These are phyloP conservation scores for Hydriomena furcata DNA, from an alignment of 2,888 invertebrate genomes.

Conservation along the genomic window DNA sequence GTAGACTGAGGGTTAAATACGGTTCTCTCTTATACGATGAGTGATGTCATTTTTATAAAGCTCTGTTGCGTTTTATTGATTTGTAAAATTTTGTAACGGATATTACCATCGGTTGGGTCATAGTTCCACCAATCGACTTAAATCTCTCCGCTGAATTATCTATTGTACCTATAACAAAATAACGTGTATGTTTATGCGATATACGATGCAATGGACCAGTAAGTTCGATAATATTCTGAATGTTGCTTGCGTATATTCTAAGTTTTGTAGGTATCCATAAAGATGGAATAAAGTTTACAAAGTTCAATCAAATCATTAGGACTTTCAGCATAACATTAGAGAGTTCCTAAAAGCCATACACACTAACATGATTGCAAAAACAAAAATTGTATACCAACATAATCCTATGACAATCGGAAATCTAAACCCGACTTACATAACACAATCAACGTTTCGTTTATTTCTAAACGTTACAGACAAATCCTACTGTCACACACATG, in stretches of 20 bases:
- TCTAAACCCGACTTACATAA: conserved; percentile 69
- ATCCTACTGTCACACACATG: conserved; percentile 74
- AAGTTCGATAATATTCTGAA: too few relatives aligned
- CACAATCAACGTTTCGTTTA: conserved; percentile 77
- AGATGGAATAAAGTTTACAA: too few relatives aligned
- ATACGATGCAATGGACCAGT: too few relatives aligned
- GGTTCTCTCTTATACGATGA: conserved; percentile 40
- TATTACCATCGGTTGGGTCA: conserved; percentile 2
- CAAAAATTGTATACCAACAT: conserved; percentile 22
- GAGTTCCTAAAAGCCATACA: too few relatives aligned
- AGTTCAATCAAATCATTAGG: background rate
- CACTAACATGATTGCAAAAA: conserved; percentile 23
- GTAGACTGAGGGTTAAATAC: conserved; percentile 41
- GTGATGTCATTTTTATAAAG: conserved; percentile 28
- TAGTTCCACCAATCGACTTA: background rate
- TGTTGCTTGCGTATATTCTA: too few relatives aligned
- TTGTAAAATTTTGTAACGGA: conserved; percentile 13
- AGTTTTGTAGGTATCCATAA: too few relatives aligned
- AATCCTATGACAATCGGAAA: conserved; percentile 59
- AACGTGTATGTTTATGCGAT: too few relatives aligned
- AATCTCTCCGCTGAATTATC: background rate
- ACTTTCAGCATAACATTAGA: background rate
- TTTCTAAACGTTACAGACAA: conserved; percentile 75
- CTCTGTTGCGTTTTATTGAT: conserved; percentile 24
- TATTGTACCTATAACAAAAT: too few relatives aligned